phyloP scores from a whole-genome alignment of 2,888 invertebrate genomes.

The Amphipoea lucens region DNA sequence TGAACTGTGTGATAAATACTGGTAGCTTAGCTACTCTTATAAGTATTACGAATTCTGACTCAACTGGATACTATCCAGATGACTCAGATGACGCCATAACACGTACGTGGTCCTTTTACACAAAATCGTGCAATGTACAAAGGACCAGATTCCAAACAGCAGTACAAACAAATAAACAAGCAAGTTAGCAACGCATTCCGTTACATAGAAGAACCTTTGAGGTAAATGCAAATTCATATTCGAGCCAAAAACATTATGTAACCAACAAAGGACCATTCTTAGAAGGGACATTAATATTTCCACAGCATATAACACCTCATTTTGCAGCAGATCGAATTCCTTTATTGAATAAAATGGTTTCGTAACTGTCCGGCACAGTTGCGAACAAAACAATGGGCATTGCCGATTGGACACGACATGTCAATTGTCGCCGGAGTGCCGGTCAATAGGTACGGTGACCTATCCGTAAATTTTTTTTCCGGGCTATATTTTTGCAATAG shows the following conservation, averaged over 20 bases:
- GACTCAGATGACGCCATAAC: slow-evolving; percentile 44
- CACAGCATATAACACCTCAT: slow-evolving; percentile 48
- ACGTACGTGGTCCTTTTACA: slow-evolving; percentile 49
- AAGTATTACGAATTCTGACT: slow-evolving; percentile 31
- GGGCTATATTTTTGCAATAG: slow-evolving; percentile 29
- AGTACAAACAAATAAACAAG: slow-evolving; percentile 24
- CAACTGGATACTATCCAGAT: slow-evolving; percentile 38
- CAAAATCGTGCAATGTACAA: slow-evolving; percentile 25
- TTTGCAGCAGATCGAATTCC: slow-evolving; percentile 56
- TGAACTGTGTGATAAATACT: not conserved
- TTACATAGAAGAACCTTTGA: slow-evolving; percentile 30
- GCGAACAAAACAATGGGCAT: slow-evolving; percentile 71
- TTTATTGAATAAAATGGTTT: slow-evolving; percentile 69
- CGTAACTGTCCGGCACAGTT: slow-evolving; percentile 73
- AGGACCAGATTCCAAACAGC: slow-evolving; percentile 41
- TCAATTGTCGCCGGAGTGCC: slow-evolving; percentile 48
- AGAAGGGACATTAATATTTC: slow-evolving; percentile 50
- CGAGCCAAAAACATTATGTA: slow-evolving; percentile 38
- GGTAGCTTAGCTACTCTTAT: slow-evolving; percentile 8
- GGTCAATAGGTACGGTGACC: slow-evolving; percentile 23
- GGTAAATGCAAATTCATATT: slow-evolving; percentile 43
- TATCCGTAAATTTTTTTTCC: slow-evolving; percentile 37
- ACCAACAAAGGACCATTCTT: slow-evolving; percentile 43
- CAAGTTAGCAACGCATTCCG: slow-evolving; percentile 43
- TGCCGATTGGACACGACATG: slow-evolving; percentile 67